Evolutionary conservation across 2,888 invertebrate genomes (phyloP), one percentile per base, ranked within the genome.

Genomic region (Hemaris fuciformis): DNA sequence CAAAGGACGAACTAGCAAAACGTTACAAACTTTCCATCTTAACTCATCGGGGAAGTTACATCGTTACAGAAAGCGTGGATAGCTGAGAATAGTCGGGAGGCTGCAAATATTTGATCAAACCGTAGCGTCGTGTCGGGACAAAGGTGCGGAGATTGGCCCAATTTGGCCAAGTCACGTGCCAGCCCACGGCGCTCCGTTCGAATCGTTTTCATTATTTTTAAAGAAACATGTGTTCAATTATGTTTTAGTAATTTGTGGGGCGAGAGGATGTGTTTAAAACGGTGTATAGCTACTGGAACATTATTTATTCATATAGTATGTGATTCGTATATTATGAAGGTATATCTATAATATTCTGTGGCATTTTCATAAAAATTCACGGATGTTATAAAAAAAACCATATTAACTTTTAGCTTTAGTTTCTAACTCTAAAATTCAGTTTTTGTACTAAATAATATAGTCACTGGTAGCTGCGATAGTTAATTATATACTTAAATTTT

Each of bases 71-170:
- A 71, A 72, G 72, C 67, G 70, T 70, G 70, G 65, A 72, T 64
- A 75, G 68, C 72, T 68, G 38, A 38, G 38, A 38, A 38, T 38
- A 38, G 38, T 38, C 60, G 71, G 70, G 75, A 74, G 79, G 75
- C 81, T 76, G 84, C 85, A 87, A 88, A 87, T 81, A 88, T 87
- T 85, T 83, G 80, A 81, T 78, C 79, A 74, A 53, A 53, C 53
- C 27, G 27, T 53, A 53, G 31, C 53, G 18, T 53, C 53, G 53
- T 53, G 53, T 53, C 31, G 53, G 31, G 76, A 76, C 73, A 80
- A 75, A 86, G 86, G 87, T 85, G 81, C 66, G 68, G 61, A 57
- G 75, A 90, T 89, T 90, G 85, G 79, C 87, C 67, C 86, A 89
- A 90, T 89, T 88, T 87, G 83, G 67, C n/a, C 48, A 34, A 57